Conservation (phyloP, 2,888 invertebrate genomes). For the Ellobium chinense region DNA sequence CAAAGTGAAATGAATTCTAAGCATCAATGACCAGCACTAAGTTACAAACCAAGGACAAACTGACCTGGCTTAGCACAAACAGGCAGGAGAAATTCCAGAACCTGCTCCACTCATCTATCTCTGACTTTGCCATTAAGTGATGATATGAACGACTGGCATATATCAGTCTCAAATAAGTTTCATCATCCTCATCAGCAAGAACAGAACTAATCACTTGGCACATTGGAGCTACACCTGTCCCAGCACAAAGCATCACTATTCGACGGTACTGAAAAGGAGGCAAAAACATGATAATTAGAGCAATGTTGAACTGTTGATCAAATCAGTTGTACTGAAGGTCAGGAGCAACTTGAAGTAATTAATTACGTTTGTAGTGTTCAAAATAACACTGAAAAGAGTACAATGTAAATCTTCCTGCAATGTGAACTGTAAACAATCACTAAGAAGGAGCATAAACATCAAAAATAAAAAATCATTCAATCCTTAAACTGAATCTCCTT, state of each 20-base stretch:
- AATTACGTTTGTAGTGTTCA: too few relatives aligned
- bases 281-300: too few relatives aligned
- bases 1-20: neutral
- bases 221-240: slow-evolving; percentile 88
- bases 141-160: slow-evolving; percentile 83
- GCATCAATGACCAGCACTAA: neutral
- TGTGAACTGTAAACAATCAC: too few relatives aligned
- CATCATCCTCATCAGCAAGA: slow-evolving; percentile 85
- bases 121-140: slow-evolving; percentile 83
- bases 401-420: too few relatives aligned
- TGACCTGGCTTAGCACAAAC: slow-evolving; percentile 82
- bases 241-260: slow-evolving; percentile 83
- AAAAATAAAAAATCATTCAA: too few relatives aligned
- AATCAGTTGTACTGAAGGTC: too few relatives aligned
- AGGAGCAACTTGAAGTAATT: too few relatives aligned
- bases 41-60: neutral
- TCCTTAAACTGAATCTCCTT: too few relatives aligned
- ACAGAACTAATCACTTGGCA: slow-evolving; percentile 84
- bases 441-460: too few relatives aligned
- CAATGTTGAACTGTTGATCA: too few relatives aligned
- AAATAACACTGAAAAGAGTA: too few relatives aligned
- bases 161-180: slow-evolving; percentile 83
- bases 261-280: slow-evolving; percentile 6
- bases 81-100: slow-evolving; percentile 89
- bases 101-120: slow-evolving; percentile 82